Conservation (phyloP, 2,888 invertebrate genomes). For the Leucozona laternaria region DNA sequence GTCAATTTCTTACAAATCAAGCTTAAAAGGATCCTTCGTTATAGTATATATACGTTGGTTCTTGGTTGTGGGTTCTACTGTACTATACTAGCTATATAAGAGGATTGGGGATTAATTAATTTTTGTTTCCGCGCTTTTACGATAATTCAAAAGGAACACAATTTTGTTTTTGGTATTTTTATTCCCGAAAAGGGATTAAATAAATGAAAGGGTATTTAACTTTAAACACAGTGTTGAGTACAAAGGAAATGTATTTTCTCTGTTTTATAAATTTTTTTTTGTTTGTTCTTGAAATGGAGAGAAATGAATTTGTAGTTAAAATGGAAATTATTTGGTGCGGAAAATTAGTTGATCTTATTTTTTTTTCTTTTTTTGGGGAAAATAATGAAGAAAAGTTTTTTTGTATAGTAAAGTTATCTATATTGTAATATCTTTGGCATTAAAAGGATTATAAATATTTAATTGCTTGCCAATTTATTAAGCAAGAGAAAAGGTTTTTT, state of each 20-base stretch:
- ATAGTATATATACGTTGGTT: background rate
- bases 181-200: background rate
- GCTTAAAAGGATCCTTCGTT: conserved; percentile 45
- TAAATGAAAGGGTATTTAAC: conserved; percentile 8
- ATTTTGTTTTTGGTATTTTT: conserved; percentile 15
- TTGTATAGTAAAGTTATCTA: background rate
- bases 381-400: background rate
- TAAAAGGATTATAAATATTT: conserved; percentile 14
- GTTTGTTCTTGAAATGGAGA: background rate
- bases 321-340: conserved; percentile 23
- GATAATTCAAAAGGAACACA: conserved; percentile 56
- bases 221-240: background rate
- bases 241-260: background rate
- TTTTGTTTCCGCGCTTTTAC: conserved; percentile 58
- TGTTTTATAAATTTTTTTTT: background rate
- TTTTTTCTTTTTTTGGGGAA: background rate
- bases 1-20: conserved; percentile 52
- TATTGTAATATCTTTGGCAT: background rate
- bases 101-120: conserved; percentile 56
- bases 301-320: conserved; percentile 11
- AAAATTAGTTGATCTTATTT: conserved; percentile 38
- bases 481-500: background rate
- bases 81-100: too few relatives aligned
- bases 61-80: background rate
- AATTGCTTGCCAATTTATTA: background rate